A percentile compares a stretch with the other conserved stretches of the same genome.
Conservation (phyloP, 2,888 invertebrate species). For the Eilema griseolum region DNA sequence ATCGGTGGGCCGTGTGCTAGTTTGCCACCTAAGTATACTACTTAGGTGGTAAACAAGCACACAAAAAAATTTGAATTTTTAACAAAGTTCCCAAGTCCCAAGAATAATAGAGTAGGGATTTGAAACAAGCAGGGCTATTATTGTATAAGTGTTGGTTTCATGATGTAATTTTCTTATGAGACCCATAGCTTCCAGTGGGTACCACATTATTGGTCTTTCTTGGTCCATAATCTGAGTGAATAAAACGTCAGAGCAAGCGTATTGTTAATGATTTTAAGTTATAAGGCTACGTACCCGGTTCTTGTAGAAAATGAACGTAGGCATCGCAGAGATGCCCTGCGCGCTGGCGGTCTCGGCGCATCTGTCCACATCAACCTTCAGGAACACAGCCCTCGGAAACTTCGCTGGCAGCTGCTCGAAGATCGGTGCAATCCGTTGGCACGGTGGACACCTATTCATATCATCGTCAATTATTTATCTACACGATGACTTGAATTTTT, state of each 20-base stretch:
- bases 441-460: conserved; percentile 96
- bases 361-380: conserved; percentile 98
- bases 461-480: conserved; percentile 39
- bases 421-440: conserved; percentile 96
- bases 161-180: no score
- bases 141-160: no score
- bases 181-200: no score
- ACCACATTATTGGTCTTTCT: background rate
- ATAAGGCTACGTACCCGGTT: conserved; percentile 88
- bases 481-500: conserved; percentile 75
- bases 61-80: no score
- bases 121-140: background rate
- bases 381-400: conserved; percentile 95
- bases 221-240: background rate
- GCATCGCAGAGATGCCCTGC: conserved; percentile 98
- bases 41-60: no score
- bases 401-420: conserved; percentile 96
- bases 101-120: background rate
- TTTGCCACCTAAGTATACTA: no score
- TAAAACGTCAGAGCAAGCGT: background rate
- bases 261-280: background rate
- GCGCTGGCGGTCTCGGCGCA: conserved; percentile 95
- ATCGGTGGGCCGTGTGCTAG: no score
- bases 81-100: no score
- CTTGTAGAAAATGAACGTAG: conserved; percentile 98